Evolutionary conservation across 2,888 invertebrate genomes (phyloP).

Genomic region (Pedicia rivosa): DNA sequence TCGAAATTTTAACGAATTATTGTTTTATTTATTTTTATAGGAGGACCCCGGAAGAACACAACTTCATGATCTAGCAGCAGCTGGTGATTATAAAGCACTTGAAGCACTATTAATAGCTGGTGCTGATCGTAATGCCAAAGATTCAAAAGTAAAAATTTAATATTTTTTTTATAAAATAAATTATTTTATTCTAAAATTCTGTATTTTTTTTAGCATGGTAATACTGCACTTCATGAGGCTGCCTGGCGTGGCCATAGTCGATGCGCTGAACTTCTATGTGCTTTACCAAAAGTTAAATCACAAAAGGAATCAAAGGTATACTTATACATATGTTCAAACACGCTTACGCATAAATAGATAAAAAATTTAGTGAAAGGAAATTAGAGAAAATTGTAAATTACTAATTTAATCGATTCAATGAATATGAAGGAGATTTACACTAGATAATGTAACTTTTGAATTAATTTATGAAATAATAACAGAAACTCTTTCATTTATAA

Average conservation of each 20-base stretch:
- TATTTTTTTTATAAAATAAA: neutral
- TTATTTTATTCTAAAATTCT: neutral
- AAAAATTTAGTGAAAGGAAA: too few species aligned
- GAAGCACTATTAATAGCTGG: conserved; percentile 20
- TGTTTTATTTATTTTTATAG: conserved; percentile 14
- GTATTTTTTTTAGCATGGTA: conserved; percentile 57
- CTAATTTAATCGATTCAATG: too few species aligned
- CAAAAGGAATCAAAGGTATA: conserved; percentile 2
- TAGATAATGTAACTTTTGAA: too few species aligned
- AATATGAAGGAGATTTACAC: too few species aligned
- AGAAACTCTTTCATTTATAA: too few species aligned
- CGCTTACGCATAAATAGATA: too few species aligned
- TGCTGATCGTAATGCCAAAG: conserved; percentile 23
- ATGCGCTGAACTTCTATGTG: conserved; percentile 53
- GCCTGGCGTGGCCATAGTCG: conserved; percentile 89
- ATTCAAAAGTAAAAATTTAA: conserved; percentile 15
- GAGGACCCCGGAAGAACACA: conserved; percentile 20
- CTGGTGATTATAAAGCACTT: conserved; percentile 21
- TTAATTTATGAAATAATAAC: too few species aligned
- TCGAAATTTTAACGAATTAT: too few species aligned
- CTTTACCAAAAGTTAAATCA: conserved; percentile 15
- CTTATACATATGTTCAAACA: too few species aligned
- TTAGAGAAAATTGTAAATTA: too few species aligned
- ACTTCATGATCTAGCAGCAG: conserved; percentile 22
- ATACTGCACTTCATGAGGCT: conserved; percentile 86